Evolutionary conservation across 2,888 invertebrate species (phyloP).

Genomic region (Anthrax anthrax): DNA sequence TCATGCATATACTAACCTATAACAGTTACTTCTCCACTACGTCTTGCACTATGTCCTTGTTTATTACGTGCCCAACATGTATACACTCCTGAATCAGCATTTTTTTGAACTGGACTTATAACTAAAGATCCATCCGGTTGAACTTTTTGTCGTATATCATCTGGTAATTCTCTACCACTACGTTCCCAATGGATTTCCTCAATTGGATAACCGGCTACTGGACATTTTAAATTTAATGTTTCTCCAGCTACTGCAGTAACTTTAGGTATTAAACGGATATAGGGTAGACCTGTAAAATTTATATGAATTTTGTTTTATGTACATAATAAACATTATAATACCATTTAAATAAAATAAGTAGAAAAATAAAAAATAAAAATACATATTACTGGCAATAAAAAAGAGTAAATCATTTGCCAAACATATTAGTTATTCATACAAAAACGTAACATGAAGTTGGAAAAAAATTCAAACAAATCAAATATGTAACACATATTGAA

Average conservation of each 20-base stretch:
- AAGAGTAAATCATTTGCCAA: no score
- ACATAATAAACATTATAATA: not conserved
- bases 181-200: conserved; percentile 69
- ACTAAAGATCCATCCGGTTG: conserved; percentile 58
- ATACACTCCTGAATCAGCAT: conserved; percentile 61
- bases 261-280: conserved; percentile 64
- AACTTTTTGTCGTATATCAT: conserved; percentile 63
- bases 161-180: conserved; percentile 57
- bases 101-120: conserved; percentile 61
- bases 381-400: no score
- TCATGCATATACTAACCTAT: conserved; percentile 45
- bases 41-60: conserved; percentile 57
- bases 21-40: conserved; percentile 60
- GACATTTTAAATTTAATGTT: conserved; percentile 58
- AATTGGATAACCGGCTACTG: conserved; percentile 70
- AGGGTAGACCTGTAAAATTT: conserved; percentile 48
- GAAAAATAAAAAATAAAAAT: conserved; percentile 5
- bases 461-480: no score
- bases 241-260: conserved; percentile 70
- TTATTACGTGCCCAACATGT: conserved; percentile 67
- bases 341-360: not conserved
- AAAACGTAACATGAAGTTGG: no score
- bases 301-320: no score
- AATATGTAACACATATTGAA: no score
- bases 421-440: no score